phyloP scores from a whole-genome alignment of 2,113 vertebrate genomes.

The Protomyctophum bolini region DNA sequence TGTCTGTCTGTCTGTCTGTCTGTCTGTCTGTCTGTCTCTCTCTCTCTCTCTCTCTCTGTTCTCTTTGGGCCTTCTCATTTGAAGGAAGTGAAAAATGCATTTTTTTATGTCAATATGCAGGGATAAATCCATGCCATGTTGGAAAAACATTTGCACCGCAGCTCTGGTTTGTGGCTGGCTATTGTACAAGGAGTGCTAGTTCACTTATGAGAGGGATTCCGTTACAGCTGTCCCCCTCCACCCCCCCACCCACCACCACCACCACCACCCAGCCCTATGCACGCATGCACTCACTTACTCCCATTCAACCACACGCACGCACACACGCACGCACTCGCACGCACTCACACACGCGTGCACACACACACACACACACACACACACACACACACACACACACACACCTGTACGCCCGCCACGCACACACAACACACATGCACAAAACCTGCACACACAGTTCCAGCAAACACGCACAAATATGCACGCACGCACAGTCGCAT shows the following conservation, averaged over 20 bases:
- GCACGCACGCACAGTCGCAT: conserved; percentile 22
- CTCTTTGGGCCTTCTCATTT: conserved; percentile 42
- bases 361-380: conserved; percentile 13
- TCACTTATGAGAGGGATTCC: conserved; percentile 90
- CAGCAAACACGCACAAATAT: neutral
- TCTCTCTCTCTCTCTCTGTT: too few relatives aligned
- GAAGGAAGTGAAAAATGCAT: conserved; percentile 72
- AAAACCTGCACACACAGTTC: conserved; percentile 28
- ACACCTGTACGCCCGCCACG: neutral
- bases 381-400: conserved; percentile 39
- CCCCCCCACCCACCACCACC: conserved; percentile 36
- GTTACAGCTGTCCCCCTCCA: conserved; percentile 81
- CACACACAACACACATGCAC: neutral
- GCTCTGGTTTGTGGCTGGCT: conserved; percentile 86
- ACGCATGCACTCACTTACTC: conserved; percentile 70
- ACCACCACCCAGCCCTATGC: conserved; percentile 37
- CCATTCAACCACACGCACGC: conserved; percentile 49
- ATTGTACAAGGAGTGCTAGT: conserved; percentile 87
- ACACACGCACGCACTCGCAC: conserved; percentile 7
- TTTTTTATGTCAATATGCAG: conserved; percentile 74
- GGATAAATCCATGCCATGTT: conserved; percentile 80
- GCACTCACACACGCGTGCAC: neutral
- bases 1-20: too few relatives aligned
- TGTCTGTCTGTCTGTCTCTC: too few relatives aligned
- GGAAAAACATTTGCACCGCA: conserved; percentile 89